phyloP scores from a whole-genome alignment of 2,797 vertebrate species.

The Sebastes diaconus region DNA sequence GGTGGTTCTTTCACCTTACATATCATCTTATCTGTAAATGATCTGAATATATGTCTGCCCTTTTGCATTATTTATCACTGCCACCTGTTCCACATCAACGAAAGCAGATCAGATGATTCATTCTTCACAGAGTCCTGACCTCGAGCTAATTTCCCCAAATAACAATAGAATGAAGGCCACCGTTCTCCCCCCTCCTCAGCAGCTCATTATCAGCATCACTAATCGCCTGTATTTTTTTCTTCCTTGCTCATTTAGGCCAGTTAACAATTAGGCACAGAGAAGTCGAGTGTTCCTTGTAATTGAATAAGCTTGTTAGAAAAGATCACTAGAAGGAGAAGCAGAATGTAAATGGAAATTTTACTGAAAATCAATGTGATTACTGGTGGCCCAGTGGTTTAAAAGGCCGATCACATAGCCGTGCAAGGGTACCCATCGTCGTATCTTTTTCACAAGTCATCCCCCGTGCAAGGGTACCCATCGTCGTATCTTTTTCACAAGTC shows the following conservation, averaged over 20 bases:
- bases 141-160: conserved; percentile 41
- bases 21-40: conserved; percentile 4
- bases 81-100: conserved; percentile 31
- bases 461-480: background rate
- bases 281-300: conserved; percentile 4
- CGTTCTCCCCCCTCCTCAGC: background rate
- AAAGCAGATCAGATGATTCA: conserved; percentile 46
- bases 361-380: background rate
- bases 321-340: background rate
- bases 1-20: background rate
- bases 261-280: conserved; percentile 34
- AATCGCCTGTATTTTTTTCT: conserved; percentile 5
- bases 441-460: too few species aligned
- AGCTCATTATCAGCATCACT: conserved; percentile 27
- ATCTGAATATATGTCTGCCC: conserved; percentile 8
- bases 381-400: background rate
- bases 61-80: conserved; percentile 49
- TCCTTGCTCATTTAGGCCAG: conserved; percentile 20
- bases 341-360: background rate
- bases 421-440: too few species aligned
- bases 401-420: background rate
- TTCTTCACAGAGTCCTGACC: conserved; percentile 34
- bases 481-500: background rate
- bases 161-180: conserved; percentile 27
- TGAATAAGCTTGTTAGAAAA: conserved; percentile 12